Percentiles rank a stretch among this genome's conserved stretches.
Evolutionary conservation across 2,888 invertebrate species (phyloP).

Genomic region (Lasioglossum marginatum): DNA sequence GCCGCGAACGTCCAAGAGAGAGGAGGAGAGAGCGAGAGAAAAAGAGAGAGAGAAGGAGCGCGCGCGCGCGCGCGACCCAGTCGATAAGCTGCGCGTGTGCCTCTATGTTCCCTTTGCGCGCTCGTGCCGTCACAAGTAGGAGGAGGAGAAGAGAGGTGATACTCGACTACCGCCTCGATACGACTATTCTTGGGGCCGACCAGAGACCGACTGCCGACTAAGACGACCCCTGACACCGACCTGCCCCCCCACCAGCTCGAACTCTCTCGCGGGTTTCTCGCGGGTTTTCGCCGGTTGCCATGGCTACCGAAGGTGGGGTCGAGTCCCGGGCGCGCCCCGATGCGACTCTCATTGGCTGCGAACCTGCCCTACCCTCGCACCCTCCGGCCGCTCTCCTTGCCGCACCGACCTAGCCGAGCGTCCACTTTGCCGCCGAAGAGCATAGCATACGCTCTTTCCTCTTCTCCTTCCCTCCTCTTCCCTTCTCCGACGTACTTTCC

Average conservation of each 20-base stretch:
- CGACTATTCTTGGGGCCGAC: slow-evolving; percentile 83
- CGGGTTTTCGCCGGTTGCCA: slow-evolving; percentile 81
- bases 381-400: slow-evolving; percentile 67
- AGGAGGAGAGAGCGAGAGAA: background rate
- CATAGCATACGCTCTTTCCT: slow-evolving; percentile 42
- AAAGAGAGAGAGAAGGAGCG: slow-evolving; percentile 10
- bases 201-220: slow-evolving; percentile 84
- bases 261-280: slow-evolving; percentile 80
- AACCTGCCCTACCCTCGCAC: slow-evolving; percentile 76
- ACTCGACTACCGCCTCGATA: slow-evolving; percentile 76
- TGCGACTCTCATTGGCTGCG: slow-evolving; percentile 81
- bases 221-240: slow-evolving; percentile 84
- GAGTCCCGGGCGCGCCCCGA: slow-evolving; percentile 83
- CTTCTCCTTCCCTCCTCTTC: slow-evolving; percentile 21
- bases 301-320: slow-evolving; percentile 84
- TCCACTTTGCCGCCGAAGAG: slow-evolving; percentile 45
- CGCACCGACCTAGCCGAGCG: slow-evolving; percentile 40
- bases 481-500: background rate
- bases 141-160: slow-evolving; percentile 70
- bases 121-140: slow-evolving; percentile 60
- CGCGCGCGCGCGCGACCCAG: slow-evolving; percentile 50
- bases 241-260: slow-evolving; percentile 76
- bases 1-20: slow-evolving; percentile 1
- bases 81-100: slow-evolving; percentile 60
- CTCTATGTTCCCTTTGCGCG: slow-evolving; percentile 44